Base-by-base conservation (phyloP, 2,888 invertebrate genomes). In the Lasioglossum lativentre region DNA sequence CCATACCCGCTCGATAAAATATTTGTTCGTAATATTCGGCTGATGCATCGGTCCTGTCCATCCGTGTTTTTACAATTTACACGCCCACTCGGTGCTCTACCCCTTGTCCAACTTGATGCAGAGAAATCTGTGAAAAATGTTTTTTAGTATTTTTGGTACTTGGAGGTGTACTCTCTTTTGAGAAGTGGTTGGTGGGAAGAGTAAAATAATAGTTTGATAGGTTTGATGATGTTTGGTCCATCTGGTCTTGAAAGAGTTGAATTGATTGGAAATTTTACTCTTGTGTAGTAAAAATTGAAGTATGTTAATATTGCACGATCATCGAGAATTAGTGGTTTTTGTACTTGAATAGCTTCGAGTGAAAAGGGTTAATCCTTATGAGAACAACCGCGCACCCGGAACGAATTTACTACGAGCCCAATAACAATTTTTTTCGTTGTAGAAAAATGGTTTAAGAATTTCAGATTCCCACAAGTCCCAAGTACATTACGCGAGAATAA, bases 1-100 rank as follows among this genome's bases (percentile, higher is more conserved):
- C 59, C 59, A 10, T 27, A 59, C 59, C 27, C 59, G 59, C 27
- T 59, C 59, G 59, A 59, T 59, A 59, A 59, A 59, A 59, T 59
- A 59, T 59, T 59, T 59, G 59, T 59, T 27, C 59, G 59, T 59
- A 27, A 59, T 59, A 59, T 59, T 59, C 27, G 59, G 59, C 59
- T 27, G 59, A 59, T 59, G 27, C 59, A 27, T 16, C 14, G 59
- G 14, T 27, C 27, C 14, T 27, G 27, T 27, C 27, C 27, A 27
- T n/a, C 59, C 27, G 14, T 27, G 14, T 59, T 59, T 27, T 27
- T 27, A 59, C 27, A 59, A 27, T 59, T 59, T 59, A 14, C 59
- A 27, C 27, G 59, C 23, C 52, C 52, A 52, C 52, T 52, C 59
- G 59, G 14, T 14, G 27, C 27, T 59, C 27, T 2, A 27, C 27